These are phyloP conservation scores for Nymphalis polychloros DNA, from an alignment of 2,888 invertebrate genomes.

Conservation along the genomic window DNA sequence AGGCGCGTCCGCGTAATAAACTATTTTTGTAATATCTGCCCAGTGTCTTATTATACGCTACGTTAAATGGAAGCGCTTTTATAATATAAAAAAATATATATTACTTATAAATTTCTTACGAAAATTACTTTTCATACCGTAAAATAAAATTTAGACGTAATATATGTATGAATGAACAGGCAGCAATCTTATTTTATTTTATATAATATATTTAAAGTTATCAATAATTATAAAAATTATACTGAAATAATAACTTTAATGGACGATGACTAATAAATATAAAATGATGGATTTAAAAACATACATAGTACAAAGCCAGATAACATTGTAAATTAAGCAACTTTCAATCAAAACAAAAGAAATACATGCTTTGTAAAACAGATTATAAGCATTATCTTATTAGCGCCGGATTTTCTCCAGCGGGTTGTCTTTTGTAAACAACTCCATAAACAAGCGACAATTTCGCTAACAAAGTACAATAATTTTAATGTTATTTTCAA, in stretches of 20 bases:
- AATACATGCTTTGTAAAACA: conserved; percentile 4
- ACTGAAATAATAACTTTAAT: too few relatives aligned
- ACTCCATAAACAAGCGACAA: conserved; percentile 15
- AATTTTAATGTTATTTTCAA: conserved; percentile 13
- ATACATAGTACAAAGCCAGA: too few relatives aligned
- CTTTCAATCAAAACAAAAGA: background rate
- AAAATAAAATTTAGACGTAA: background rate
- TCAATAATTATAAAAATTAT: too few relatives aligned
- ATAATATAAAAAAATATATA: conserved; percentile 31
- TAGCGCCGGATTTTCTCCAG: conserved; percentile 4
- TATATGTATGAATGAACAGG: too few relatives aligned
- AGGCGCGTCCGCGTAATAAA: conserved; percentile 61
- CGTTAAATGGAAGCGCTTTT: conserved; percentile 47
- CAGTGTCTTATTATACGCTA: conserved; percentile 57
- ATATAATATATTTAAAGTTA: too few relatives aligned
- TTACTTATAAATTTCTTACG: conserved; percentile 23
- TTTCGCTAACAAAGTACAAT: conserved; percentile 8
- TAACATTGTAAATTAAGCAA: too few relatives aligned
- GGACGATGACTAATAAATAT: too few relatives aligned
- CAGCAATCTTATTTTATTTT: too few relatives aligned
- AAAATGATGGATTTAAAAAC: too few relatives aligned
- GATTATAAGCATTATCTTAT: conserved; percentile 20
- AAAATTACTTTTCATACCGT: conserved; percentile 1
- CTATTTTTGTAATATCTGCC: conserved; percentile 58
- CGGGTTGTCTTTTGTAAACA: conserved; percentile 23